Conservation (phyloP, 2,113 vertebrate species). For the Pelvicachromis taeniatus region DNA sequence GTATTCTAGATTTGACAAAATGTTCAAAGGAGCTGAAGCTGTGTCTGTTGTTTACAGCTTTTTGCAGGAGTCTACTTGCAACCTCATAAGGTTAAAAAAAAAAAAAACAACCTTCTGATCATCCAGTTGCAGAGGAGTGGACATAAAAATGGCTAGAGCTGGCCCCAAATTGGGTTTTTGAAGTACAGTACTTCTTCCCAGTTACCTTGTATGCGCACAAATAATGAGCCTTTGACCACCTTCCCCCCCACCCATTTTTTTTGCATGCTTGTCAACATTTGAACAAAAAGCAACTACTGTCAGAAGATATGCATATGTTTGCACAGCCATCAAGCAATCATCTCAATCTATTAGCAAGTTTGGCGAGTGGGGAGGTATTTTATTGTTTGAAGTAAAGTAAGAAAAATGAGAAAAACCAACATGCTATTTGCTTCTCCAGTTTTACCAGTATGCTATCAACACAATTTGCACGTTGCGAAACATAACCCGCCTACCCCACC, state of each 20-base stretch:
- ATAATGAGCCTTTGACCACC: background rate
- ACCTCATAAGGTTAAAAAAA: background rate
- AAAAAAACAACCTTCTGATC: rapidly evolving
- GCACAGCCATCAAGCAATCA: background rate
- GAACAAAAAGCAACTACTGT: background rate
- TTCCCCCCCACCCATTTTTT: too few relatives aligned
- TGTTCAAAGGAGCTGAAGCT: background rate
- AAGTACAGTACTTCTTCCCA: background rate
- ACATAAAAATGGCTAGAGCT: background rate
- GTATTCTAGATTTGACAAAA: background rate
- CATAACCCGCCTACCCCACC: background rate
- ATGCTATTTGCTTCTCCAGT: background rate
- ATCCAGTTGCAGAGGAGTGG: background rate
- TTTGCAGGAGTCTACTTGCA: background rate
- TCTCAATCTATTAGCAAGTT: background rate
- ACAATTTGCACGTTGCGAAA: background rate
- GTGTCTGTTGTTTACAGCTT: background rate
- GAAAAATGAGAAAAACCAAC: background rate
- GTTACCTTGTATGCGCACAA: background rate
- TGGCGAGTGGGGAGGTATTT: background rate
- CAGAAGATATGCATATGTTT: background rate
- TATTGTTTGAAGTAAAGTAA: background rate
- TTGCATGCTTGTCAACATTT: background rate
- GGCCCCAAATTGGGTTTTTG: background rate
- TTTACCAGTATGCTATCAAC: background rate